Percentiles rank a stretch among this genome's conserved stretches.
phyloP scores from a whole-genome alignment of 2,888 invertebrate genomes.

The Drosophila putrida region DNA sequence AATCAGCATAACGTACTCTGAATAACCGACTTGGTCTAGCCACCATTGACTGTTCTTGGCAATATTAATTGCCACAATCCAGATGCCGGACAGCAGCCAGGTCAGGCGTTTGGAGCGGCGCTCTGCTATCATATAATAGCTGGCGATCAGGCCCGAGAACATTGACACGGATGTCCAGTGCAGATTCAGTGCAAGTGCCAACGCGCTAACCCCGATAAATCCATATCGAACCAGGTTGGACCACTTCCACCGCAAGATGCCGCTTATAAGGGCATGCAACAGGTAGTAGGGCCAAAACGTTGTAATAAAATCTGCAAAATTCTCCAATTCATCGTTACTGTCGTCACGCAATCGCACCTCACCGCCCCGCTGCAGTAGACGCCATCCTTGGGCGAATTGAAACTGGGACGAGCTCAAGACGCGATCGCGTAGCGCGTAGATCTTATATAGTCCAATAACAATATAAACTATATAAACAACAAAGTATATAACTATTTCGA shows the following conservation, averaged over 20 bases:
- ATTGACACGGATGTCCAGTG: conserved; percentile 60
- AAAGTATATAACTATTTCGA: conserved; percentile 81
- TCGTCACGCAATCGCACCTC: conserved; percentile 74
- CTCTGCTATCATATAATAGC: conserved; percentile 72
- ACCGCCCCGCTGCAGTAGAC: conserved; percentile 62
- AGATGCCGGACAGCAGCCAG: conserved; percentile 76
- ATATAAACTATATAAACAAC: conserved; percentile 82
- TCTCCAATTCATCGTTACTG: conserved; percentile 83
- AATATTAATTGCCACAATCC: conserved; percentile 80
- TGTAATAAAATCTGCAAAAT: conserved; percentile 77
- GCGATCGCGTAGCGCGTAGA: conserved; percentile 72
- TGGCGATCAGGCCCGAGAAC: conserved; percentile 65
- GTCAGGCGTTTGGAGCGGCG: conserved; percentile 62
- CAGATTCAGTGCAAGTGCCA: conserved; percentile 67
- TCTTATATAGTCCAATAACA: conserved; percentile 75
- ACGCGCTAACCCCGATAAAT: conserved; percentile 67
- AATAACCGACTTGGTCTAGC: conserved; percentile 74
- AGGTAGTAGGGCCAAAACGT: conserved; percentile 81
- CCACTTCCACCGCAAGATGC: conserved; percentile 53
- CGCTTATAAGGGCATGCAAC: conserved; percentile 73
- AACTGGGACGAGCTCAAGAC: conserved; percentile 67
- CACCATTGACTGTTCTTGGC: conserved; percentile 67
- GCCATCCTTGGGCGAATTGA: conserved; percentile 80
- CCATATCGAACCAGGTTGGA: conserved; percentile 60
- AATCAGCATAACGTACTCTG: conserved; percentile 81